A percentile compares a stretch with the other conserved stretches of the same genome.
Conservation (phyloP, 2,113 vertebrate species). For the Rhagologus leucostigma region DNA sequence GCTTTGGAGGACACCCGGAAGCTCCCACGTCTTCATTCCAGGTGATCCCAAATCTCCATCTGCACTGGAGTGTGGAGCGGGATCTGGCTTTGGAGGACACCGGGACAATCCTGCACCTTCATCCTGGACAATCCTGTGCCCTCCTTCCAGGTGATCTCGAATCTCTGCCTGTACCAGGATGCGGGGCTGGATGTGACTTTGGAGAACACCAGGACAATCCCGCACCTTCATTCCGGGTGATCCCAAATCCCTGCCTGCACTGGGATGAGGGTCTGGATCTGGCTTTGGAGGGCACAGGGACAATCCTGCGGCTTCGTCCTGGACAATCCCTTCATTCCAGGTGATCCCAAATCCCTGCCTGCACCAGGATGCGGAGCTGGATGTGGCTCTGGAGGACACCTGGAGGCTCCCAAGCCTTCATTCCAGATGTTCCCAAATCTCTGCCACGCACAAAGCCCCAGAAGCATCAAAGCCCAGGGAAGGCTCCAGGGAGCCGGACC, state of each 20-base stretch:
- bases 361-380: accelerated
- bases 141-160: not conserved
- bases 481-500: not conserved
- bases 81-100: not conserved
- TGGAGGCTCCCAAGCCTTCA: no score
- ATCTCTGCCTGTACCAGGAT: accelerated
- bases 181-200: not conserved
- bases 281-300: no score
- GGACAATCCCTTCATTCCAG: no score
- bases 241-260: no score
- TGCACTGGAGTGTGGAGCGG: not conserved
- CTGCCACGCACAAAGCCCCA: accelerated
- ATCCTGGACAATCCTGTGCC: no score
- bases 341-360: not conserved
- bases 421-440: not conserved
- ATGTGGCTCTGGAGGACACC: no score
- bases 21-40: not conserved
- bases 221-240: not conserved
- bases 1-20: accelerated
- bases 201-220: accelerated
- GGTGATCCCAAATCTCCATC: not conserved
- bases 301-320: no score
- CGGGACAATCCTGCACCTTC: no score
- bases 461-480: not conserved
- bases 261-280: no score